Percentiles rank a stretch among this genome's conserved stretches.
phyloP scores from a whole-genome alignment of 2,797 vertebrate genomes.

The Mormyrops boulengeri region DNA sequence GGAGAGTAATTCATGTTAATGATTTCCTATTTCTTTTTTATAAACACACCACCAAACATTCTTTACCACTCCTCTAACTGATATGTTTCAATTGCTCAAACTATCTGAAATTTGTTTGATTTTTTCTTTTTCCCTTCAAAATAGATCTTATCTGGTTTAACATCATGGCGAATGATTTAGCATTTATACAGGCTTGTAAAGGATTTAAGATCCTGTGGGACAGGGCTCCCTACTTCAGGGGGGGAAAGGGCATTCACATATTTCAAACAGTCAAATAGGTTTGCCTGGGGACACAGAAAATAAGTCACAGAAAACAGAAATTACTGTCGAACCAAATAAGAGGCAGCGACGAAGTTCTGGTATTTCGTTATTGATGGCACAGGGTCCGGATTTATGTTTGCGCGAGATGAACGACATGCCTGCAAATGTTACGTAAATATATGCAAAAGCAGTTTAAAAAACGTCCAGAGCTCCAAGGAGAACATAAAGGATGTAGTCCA shows the following conservation, averaged over 20 bases:
- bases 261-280: background rate
- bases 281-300: background rate
- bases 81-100: background rate
- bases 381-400: background rate
- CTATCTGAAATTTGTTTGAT: background rate
- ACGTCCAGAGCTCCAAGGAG: background rate
- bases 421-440: background rate
- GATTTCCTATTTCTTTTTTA: background rate
- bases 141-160: constrained; percentile 2
- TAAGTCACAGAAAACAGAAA: background rate
- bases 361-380: background rate
- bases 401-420: background rate
- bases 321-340: background rate
- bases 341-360: background rate
- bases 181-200: background rate
- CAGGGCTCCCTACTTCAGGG: background rate
- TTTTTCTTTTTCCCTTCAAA: background rate
- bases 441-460: background rate
- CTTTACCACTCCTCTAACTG: background rate
- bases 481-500: background rate
- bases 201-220: background rate
- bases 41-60: background rate
- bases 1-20: background rate
- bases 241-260: background rate
- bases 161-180: constrained; percentile 13